Evolutionary conservation across 1,140 invertebrate genomes (phyloP).

Genomic region (Drosophila oshimai): DNA sequence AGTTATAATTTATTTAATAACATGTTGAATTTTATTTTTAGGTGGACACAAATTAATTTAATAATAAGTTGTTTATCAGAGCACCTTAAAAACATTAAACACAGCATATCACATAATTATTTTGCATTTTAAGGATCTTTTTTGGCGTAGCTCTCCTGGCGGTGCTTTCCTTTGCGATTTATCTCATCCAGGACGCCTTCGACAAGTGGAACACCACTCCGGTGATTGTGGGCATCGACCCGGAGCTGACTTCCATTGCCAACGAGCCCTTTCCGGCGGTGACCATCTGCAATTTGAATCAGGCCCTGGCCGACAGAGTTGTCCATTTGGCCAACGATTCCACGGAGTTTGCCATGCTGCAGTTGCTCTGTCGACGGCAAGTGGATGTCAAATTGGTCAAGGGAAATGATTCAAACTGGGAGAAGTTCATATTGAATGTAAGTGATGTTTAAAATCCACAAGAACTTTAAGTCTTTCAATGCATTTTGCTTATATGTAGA

Average conservation of each 20-base stretch:
- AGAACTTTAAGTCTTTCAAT: neutral
- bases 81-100: too few species aligned
- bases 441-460: neutral
- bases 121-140: slow-evolving; percentile 42
- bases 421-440: slow-evolving; percentile 67
- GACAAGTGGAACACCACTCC: slow-evolving; percentile 71
- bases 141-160: slow-evolving; percentile 62
- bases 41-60: too few species aligned
- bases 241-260: slow-evolving; percentile 64
- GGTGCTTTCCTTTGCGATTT: slow-evolving; percentile 48
- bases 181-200: slow-evolving; percentile 66
- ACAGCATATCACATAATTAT: neutral
- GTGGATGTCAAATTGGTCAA: neutral
- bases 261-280: slow-evolving; percentile 75
- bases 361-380: slow-evolving; percentile 86
- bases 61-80: neutral
- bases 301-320: slow-evolving; percentile 45
- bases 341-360: slow-evolving; percentile 54
- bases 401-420: slow-evolving; percentile 46
- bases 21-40: too few species aligned
- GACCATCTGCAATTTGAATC: slow-evolving; percentile 75
- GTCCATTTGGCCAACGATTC: slow-evolving; percentile 29
- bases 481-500: slow-evolving; percentile 34
- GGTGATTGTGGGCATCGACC: slow-evolving; percentile 71
- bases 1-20: too few species aligned